These are phyloP conservation scores for Campylomormyrus tamandua DNA, from an alignment of 2,113 vertebrate species.

Conservation along the genomic window DNA sequence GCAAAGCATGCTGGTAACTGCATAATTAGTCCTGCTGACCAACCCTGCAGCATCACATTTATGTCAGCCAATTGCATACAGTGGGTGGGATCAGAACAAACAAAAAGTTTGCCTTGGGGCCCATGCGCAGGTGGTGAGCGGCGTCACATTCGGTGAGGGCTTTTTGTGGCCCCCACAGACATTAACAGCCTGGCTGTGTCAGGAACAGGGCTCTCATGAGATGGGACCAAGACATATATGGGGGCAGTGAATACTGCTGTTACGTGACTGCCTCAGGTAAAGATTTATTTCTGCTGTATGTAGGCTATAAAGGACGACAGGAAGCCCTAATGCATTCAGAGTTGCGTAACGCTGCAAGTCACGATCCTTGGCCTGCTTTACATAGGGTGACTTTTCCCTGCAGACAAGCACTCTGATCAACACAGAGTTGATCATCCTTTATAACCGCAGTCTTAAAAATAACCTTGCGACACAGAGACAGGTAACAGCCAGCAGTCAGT, in stretches of 20 bases:
- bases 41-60: background rate
- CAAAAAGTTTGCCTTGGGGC: background rate
- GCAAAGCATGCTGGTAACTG: background rate
- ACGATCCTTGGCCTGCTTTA: background rate
- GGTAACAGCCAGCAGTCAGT: background rate
- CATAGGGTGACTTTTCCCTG: background rate
- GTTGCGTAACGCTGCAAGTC: background rate
- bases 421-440: background rate
- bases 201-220: background rate
- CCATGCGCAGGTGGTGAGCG: background rate
- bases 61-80: background rate
- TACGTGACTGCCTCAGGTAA: background rate
- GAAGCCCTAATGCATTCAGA: background rate
- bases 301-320: background rate
- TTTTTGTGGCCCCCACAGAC: background rate
- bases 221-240: background rate
- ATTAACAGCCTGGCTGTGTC: background rate
- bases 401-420: background rate
- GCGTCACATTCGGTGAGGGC: background rate
- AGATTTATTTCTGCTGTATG: background rate
- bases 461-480: background rate
- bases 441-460: background rate
- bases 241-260: background rate
- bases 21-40: background rate
- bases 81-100: background rate